Conservation (phyloP, 2,113 vertebrate species). For the Halcyon senegalensis region DNA sequence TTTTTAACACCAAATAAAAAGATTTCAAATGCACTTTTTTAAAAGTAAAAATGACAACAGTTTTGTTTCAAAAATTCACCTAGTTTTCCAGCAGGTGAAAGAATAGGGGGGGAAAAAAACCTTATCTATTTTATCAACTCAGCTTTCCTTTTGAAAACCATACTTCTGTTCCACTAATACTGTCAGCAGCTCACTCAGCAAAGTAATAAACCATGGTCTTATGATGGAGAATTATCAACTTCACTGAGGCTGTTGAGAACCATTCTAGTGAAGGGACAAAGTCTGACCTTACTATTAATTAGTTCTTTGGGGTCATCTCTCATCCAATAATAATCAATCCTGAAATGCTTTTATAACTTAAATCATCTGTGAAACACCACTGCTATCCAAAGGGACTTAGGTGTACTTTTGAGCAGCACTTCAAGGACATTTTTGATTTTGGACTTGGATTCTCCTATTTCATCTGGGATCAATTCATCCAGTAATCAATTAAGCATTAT, state of each 20-base stretch:
- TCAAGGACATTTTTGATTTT: background rate
- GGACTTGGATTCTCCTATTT: background rate
- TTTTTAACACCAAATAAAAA: background rate
- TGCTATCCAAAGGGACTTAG: background rate
- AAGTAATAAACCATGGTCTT: background rate
- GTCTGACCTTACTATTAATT: background rate
- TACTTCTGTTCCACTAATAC: background rate
- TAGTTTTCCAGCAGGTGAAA: background rate
- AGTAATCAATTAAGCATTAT: background rate
- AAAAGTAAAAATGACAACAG: background rate
- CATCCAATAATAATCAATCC: background rate
- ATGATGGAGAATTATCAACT: background rate
- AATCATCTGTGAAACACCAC: background rate
- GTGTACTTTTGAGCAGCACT: background rate
- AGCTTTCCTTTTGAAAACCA: background rate
- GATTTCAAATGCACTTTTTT: background rate
- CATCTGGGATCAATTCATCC: background rate
- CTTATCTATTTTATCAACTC: background rate
- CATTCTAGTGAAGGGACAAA: background rate
- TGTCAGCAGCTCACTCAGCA: background rate
- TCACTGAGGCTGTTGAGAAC: background rate
- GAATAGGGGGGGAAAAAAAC: background rate
- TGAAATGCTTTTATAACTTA: background rate
- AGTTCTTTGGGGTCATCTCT: background rate
- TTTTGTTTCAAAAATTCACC: background rate